These are phyloP conservation scores for Tiliqua scincoides DNA, from an alignment of 2,113 vertebrate species.

Conservation along the genomic window DNA sequence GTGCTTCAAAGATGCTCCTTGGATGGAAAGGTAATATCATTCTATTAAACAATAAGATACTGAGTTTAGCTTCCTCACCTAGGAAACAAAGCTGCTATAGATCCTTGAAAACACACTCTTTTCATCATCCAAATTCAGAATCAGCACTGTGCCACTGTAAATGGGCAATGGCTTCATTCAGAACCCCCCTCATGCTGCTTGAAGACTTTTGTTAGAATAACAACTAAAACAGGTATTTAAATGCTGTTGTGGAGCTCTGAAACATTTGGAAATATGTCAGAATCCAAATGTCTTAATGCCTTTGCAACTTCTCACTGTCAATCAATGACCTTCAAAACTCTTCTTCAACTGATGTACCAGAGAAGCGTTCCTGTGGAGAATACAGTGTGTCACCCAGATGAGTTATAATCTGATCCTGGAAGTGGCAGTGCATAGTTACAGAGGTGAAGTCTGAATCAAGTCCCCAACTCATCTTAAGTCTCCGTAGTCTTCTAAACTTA, in stretches of 20 bases:
- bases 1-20: constrained; percentile 53
- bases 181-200: too few species aligned
- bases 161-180: background rate
- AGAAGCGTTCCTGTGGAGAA: background rate
- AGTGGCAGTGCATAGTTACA: background rate
- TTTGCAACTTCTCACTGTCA: background rate
- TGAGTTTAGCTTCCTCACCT: constrained; percentile 35
- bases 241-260: background rate
- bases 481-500: background rate
- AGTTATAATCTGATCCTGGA: background rate
- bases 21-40: constrained; percentile 44
- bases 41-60: constrained; percentile 44
- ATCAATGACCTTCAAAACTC: background rate
- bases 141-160: background rate
- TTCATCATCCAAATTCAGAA: constrained; percentile 12
- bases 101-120: constrained; percentile 11
- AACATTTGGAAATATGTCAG: too few species aligned
- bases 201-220: too few species aligned
- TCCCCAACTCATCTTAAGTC: background rate
- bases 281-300: too few species aligned
- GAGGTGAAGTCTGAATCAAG: background rate
- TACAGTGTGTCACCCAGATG: background rate
- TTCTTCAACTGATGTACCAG: background rate
- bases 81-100: background rate
- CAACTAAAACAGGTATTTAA: background rate